Evolutionary conservation across 2,888 invertebrate species (phyloP).

Genomic region (Clanis bilineata): DNA sequence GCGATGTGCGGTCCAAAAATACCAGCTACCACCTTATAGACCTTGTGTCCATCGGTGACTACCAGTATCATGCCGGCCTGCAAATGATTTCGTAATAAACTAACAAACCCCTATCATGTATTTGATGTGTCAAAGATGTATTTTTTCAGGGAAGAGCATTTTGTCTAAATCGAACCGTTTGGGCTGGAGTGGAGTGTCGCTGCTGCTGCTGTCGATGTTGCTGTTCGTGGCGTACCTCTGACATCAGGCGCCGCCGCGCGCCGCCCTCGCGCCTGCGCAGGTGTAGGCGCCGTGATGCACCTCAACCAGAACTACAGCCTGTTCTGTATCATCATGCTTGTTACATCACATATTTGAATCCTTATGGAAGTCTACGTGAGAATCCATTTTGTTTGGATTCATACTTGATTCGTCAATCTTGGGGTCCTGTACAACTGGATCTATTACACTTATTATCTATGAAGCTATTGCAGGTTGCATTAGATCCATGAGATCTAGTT

Average conservation of each 20-base stretch:
- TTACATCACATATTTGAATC: too few species aligned
- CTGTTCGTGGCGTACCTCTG: slow-evolving; percentile 53
- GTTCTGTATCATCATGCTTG: background rate
- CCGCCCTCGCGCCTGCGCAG: slow-evolving; percentile 32
- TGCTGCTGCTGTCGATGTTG: slow-evolving; percentile 52
- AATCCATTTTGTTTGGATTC: background rate
- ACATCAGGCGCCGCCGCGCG: slow-evolving; percentile 43
- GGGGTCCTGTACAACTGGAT: background rate
- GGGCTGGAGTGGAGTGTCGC: slow-evolving; percentile 46
- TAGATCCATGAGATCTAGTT: too few species aligned
- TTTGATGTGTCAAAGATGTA: too few species aligned
- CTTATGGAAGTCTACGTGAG: too few species aligned
- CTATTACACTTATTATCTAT: background rate
- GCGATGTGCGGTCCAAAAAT: too few species aligned
- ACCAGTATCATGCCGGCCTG: too few species aligned
- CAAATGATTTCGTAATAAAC: too few species aligned
- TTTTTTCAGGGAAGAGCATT: slow-evolving; percentile 64
- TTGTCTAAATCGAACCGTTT: slow-evolving; percentile 51
- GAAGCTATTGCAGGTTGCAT: background rate
- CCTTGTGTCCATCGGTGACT: too few species aligned
- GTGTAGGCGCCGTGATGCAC: slow-evolving; percentile 24
- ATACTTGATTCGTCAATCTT: background rate
- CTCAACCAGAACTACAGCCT: too few species aligned
- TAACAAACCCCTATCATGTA: too few species aligned
- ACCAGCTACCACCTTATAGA: too few species aligned